Evolutionary conservation across 1,140 invertebrate species (phyloP), one percentile per base, ranked within the genome.

Genomic region (Acromyrmex echinatior): DNA sequence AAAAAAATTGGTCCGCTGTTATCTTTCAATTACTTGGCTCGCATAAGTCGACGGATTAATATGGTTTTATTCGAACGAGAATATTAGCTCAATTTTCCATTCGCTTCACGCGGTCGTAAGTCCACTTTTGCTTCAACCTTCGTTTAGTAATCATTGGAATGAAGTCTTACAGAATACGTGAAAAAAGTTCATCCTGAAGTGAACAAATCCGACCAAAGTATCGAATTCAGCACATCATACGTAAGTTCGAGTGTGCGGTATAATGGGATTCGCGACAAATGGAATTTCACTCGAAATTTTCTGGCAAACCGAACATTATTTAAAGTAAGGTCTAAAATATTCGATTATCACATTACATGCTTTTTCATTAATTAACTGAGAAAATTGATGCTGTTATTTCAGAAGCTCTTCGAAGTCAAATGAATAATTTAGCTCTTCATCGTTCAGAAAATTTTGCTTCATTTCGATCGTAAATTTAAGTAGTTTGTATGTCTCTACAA

Each of bases 11-110:
- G 49, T 58, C 25, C 70, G 28, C 49, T 84, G 80, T 84, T 84
- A 84, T 84, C 80, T 84, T 84, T 84, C 58, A 74, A 84, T 84
- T 84, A 84, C 39, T 84, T 76, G 45, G 70, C 25, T 21, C 25
- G 68, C 35, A 58, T 63, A 84, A 84, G 70, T 76, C 80, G 25
- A 14, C 4, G 56, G 80, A 76, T 84, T 84, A 84, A 63, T 45
- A 25, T 62, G 58, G 70, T 62, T 76, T 84, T 45, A 58, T 71
- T 76, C 70, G 39, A 62, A 62, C 25, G 70, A 25, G 70, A 21
- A 76, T 84, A 62, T 84, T 84, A 84, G 39, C 58, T 84, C 56
- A 76, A 84, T 84, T 74, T 84, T 84, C 80, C 56, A 76, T 84
- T 74, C 56, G 25, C 80, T 76, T 76, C 56, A 21, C 21, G 35